Conservation (phyloP, 2,113 vertebrate genomes). For the Eurystomus gularis region DNA sequence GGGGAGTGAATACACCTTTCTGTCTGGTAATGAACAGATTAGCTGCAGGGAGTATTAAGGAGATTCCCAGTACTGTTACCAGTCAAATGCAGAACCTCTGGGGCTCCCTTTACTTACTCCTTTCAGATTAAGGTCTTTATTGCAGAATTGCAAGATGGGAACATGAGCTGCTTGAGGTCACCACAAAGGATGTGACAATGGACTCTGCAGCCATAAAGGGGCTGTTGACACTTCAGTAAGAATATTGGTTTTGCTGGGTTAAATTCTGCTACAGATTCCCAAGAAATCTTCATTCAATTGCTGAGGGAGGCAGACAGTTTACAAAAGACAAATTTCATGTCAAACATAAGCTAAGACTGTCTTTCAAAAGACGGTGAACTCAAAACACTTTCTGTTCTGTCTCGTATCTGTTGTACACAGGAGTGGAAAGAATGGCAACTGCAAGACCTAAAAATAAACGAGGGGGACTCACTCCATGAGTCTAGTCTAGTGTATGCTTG, state of each 20-base stretch:
- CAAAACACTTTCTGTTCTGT: neutral
- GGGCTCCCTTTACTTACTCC: neutral
- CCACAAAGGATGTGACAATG: neutral
- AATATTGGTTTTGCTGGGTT: neutral
- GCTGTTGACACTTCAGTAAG: neutral
- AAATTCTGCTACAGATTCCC: neutral
- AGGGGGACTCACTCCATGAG: neutral
- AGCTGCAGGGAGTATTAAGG: neutral
- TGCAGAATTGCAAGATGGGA: neutral
- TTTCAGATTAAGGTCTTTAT: neutral
- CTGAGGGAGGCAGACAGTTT: neutral
- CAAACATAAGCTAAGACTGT: neutral
- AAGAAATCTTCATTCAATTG: neutral
- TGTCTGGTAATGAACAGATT: neutral
- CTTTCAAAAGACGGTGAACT: neutral
- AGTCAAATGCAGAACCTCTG: neutral
- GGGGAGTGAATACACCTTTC: neutral
- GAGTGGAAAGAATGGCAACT: neutral
- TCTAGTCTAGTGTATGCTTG: neutral
- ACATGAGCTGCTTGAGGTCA: neutral
- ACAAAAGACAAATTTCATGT: neutral
- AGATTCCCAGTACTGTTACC: neutral
- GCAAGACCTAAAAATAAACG: neutral
- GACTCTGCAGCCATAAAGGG: neutral
- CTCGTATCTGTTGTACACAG: neutral